Conservation (phyloP, 2,888 invertebrate genomes). For the Resseliella maxima region DNA sequence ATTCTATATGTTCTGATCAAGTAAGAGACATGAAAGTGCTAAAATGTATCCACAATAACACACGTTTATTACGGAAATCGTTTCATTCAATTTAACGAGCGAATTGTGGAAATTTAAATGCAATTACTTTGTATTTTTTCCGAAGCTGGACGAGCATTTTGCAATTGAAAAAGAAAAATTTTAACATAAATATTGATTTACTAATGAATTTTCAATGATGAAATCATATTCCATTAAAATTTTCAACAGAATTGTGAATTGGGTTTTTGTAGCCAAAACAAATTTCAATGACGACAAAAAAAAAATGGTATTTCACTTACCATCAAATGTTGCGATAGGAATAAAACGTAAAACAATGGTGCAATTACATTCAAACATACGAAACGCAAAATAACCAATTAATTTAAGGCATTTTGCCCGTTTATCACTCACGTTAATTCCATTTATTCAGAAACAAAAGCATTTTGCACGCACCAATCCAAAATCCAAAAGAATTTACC, state of each 20-base stretch:
- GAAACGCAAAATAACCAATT: conserved; percentile 5
- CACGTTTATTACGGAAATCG: background rate
- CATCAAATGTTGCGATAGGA: background rate
- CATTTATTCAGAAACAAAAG: background rate
- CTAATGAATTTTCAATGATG: background rate
- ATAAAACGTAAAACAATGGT: background rate
- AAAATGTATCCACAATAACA: background rate
- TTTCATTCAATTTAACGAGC: conserved; percentile 25
- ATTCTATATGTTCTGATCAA: background rate
- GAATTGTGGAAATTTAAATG: background rate
- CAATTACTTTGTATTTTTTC: background rate
- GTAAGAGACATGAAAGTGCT: background rate
- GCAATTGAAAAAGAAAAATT: too few species aligned
- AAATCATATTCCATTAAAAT: too few species aligned
- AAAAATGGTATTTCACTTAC: too few species aligned
- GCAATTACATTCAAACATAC: background rate
- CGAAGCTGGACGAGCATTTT: too few species aligned
- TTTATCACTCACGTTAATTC: background rate
- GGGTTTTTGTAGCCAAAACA: too few species aligned
- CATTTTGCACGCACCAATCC: too few species aligned
- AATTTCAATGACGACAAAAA: too few species aligned
- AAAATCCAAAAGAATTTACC: background rate
- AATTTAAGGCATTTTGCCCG: background rate
- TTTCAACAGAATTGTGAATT: too few species aligned
- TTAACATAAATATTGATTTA: background rate